These are phyloP conservation scores for Podarcis lilfordi DNA, from an alignment of 2,797 vertebrate species.

Conservation along the genomic window DNA sequence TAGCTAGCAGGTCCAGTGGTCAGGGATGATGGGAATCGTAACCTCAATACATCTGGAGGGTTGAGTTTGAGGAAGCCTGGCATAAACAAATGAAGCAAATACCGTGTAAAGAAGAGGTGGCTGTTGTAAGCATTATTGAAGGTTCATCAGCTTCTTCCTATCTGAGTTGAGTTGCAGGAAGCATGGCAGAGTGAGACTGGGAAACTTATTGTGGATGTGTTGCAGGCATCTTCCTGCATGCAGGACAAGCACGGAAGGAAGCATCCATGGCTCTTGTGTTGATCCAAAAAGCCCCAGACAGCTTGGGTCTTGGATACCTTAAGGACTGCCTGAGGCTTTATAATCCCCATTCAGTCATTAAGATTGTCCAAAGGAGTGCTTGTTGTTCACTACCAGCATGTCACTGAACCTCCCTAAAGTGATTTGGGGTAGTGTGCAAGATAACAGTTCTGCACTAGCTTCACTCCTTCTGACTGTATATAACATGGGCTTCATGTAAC, in stretches of 20 bases:
- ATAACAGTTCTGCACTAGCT: neutral
- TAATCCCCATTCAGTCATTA: too few relatives aligned
- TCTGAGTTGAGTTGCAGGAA: neutral
- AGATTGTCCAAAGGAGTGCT: too few relatives aligned
- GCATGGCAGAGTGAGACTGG: neutral
- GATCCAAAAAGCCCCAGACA: too few relatives aligned
- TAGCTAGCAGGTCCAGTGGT: too few relatives aligned
- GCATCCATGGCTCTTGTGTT: too few relatives aligned
- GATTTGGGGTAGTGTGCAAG: neutral
- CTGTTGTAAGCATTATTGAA: neutral
- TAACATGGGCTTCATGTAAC: neutral
- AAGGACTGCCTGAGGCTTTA: too few relatives aligned
- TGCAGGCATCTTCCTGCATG: neutral
- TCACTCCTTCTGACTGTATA: neutral
- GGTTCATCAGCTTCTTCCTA: neutral
- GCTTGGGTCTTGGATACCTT: too few relatives aligned
- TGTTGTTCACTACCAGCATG: neutral
- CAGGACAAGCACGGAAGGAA: neutral
- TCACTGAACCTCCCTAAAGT: neutral
- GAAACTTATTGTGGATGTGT: neutral
- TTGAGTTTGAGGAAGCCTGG: too few relatives aligned
- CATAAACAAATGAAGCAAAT: neutral
- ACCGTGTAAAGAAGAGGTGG: too few relatives aligned
- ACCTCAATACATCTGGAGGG: too few relatives aligned
- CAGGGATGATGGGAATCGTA: too few relatives aligned